Evolutionary conservation across 2,113 vertebrate genomes (phyloP), one percentile per base, ranked within the genome.

Genomic region (Nansenia antarctica): DNA sequence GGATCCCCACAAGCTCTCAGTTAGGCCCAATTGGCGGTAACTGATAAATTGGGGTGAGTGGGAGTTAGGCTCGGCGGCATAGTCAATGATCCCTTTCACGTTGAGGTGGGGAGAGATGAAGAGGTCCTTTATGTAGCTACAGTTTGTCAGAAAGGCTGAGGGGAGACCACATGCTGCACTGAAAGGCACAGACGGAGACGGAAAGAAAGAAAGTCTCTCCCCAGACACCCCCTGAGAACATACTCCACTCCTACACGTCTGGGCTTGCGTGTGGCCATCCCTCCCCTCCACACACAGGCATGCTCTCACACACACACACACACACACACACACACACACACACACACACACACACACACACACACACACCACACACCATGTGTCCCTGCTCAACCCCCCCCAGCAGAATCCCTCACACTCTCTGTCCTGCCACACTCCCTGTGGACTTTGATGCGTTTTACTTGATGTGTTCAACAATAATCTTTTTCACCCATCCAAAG

Each of bases 381-480:
- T 74, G 77, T 81, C 30, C 73, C 8, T 82, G 78, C 85, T 80
- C 76, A 70, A 80, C 67, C 82, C 78, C 78, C 73, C 76, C 54
- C 76, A 29, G 24, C 83, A 79, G 81, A 83, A 79, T 78, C 82
- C 82, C 78, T 75, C 52, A 30, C 81, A 85, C 82, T 35, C 81
- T 79, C 82, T 79, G 82, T 87, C 82, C 53, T 31, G 76, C 75
- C 86, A 86, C 83, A 59, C 85, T 85, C 78, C 79, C 72, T 6
- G 57, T 76, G 72, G 76, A 87, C 87, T 84, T 82, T 87, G 82
- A 89, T 82, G 80, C 78, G 3, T 86, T 85, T 77, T 45, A 45
- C 65, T 73, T 49, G 18, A 76, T 67, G 65, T 87, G 88, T 87
- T 81, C 77, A 62, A 89, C 90, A 89, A 88, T 90, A 90, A 91